These are phyloP conservation scores for Apomyelois bistriatella DNA, from an alignment of 2,888 invertebrate species.

Conservation along the genomic window DNA sequence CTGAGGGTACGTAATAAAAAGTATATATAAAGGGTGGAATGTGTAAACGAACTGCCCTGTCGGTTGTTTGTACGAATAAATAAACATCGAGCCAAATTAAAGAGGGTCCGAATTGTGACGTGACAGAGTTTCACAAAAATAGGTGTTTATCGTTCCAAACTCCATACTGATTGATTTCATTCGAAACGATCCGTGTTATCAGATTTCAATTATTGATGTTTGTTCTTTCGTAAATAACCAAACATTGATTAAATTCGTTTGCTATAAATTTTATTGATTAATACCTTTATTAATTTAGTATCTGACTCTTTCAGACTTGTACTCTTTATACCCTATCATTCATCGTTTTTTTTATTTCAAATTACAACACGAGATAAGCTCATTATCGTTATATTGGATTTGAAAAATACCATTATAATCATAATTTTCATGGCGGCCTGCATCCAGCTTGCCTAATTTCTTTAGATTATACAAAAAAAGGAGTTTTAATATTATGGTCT, in stretches of 20 bases:
- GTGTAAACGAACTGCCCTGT: slow-evolving; percentile 55
- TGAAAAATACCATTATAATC: too few species aligned
- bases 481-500: too few species aligned
- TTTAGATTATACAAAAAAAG: too few species aligned
- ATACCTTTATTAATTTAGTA: too few species aligned
- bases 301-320: too few species aligned
- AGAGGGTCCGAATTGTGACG: slow-evolving; percentile 43
- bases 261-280: too few species aligned
- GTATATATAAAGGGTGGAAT: slow-evolving; percentile 47
- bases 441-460: too few species aligned
- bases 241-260: not conserved
- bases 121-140: slow-evolving; percentile 36
- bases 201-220: slow-evolving; percentile 5
- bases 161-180: not conserved
- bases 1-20: slow-evolving; percentile 30
- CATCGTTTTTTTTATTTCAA: too few species aligned
- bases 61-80: slow-evolving; percentile 59
- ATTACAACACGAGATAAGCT: too few species aligned
- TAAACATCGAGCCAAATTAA: slow-evolving; percentile 68
- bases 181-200: not conserved
- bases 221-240: not conserved
- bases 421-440: too few species aligned
- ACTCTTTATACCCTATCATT: too few species aligned
- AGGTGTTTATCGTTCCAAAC: slow-evolving; percentile 24
- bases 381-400: too few species aligned